A percentile compares a stretch with the other conserved stretches of the same genome.
These are phyloP conservation scores for Torymus texanus DNA, from an alignment of 2,888 invertebrate genomes.

Conservation along the genomic window DNA sequence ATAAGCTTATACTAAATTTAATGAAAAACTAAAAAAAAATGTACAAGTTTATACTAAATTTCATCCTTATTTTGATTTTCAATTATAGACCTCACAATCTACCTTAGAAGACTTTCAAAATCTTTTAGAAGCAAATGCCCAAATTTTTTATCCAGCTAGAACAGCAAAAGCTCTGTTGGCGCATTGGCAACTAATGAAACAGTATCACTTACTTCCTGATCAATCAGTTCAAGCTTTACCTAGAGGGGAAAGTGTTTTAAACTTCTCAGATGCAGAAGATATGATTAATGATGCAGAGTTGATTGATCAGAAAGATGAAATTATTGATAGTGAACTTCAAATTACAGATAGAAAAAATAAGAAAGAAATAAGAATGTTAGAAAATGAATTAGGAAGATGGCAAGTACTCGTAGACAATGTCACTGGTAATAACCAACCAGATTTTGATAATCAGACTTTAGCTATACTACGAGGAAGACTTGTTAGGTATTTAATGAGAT, in stretches of 20 bases:
- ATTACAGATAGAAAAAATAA: slow-evolving; percentile 86
- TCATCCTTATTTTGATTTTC: slow-evolving; percentile 15
- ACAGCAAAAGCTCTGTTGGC: slow-evolving; percentile 89
- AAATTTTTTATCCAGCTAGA: slow-evolving; percentile 90
- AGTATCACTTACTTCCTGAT: slow-evolving; percentile 93
- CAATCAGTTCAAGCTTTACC: slow-evolving; percentile 84
- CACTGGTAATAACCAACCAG: slow-evolving; percentile 87
- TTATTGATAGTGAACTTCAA: slow-evolving; percentile 86
- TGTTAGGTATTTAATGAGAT: slow-evolving; percentile 95
- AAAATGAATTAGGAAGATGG: slow-evolving; percentile 93
- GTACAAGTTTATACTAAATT: neutral
- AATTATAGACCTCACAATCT: slow-evolving; percentile 81
- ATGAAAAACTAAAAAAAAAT: neutral
- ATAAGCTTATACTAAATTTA: slow-evolving; percentile 4
- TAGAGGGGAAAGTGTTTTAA: slow-evolving; percentile 80
- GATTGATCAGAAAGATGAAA: slow-evolving; percentile 87
- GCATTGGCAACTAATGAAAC: slow-evolving; percentile 95
- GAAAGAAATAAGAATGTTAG: slow-evolving; percentile 90
- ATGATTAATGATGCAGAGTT: slow-evolving; percentile 89
- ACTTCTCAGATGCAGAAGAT: slow-evolving; percentile 95
- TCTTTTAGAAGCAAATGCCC: slow-evolving; percentile 87
- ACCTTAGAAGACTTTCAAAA: slow-evolving; percentile 89
- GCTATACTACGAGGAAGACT: slow-evolving; percentile 93
- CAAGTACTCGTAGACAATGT: slow-evolving; percentile 95
- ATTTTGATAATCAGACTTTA: slow-evolving; percentile 94